Percentiles rank a stretch among this genome's conserved stretches.
These are phyloP conservation scores for Hapalemur alaotrensis DNA, from an alignment of 2,797 vertebrate species.

Conservation along the genomic window DNA sequence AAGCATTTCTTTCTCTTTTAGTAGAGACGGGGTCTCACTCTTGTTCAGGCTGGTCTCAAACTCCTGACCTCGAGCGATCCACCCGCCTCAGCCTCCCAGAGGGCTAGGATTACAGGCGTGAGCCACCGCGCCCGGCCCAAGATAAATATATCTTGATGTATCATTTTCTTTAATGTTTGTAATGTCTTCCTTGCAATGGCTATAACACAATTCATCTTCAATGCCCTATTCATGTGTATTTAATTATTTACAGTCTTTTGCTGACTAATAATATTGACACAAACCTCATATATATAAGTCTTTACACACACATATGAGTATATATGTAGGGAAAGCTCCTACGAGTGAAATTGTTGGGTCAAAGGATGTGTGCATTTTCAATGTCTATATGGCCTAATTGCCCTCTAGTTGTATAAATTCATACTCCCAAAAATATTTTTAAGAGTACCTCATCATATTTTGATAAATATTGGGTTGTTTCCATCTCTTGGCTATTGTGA, in stretches of 20 bases:
- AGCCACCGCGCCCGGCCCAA: too few relatives aligned
- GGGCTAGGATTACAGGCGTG: too few relatives aligned
- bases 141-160: not conserved
- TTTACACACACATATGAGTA: not conserved
- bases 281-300: not conserved
- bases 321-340: not conserved
- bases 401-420: not conserved
- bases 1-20: too few relatives aligned
- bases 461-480: not conserved
- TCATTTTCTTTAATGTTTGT: not conserved
- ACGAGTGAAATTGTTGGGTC: not conserved
- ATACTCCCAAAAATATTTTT: not conserved
- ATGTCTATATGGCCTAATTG: not conserved
- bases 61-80: too few relatives aligned
- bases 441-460: not conserved
- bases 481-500: not conserved
- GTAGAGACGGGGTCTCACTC: too few relatives aligned
- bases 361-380: not conserved
- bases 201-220: not conserved
- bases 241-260: not conserved
- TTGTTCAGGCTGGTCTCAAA: too few relatives aligned
- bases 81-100: too few relatives aligned
- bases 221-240: not conserved
- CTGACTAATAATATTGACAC: not conserved
- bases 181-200: not conserved